Percentiles rank a stretch among this genome's conserved stretches.
Conservation (phyloP, 2,797 vertebrate genomes). For the Pachyuromys duprasi region DNA sequence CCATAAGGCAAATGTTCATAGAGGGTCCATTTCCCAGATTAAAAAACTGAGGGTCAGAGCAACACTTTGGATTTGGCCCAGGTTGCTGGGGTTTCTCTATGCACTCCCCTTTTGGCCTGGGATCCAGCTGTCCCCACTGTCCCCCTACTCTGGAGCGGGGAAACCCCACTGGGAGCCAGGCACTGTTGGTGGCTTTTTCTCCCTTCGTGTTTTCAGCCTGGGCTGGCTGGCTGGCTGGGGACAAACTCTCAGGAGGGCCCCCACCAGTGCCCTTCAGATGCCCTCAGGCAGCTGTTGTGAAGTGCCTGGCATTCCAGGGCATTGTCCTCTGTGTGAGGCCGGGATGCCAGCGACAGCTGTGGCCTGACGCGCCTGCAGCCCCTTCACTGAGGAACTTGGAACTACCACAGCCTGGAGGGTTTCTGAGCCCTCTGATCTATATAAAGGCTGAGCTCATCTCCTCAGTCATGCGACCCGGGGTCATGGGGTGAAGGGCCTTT, state of each 20-base stretch:
- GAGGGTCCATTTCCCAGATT: slow-evolving; percentile 2
- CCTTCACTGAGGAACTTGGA: slow-evolving; percentile 63
- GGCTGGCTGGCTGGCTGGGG: neutral
- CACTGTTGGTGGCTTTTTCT: neutral
- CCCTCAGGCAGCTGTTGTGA: slow-evolving; percentile 82
- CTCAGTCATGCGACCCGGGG: slow-evolving; percentile 5
- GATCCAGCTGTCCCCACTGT: neutral
- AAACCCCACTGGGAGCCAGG: neutral
- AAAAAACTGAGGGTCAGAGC: neutral
- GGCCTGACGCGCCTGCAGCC: slow-evolving; percentile 51
- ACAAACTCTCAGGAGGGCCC: slow-evolving; percentile 28
- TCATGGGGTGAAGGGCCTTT: slow-evolving; percentile 51
- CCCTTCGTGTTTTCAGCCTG: slow-evolving; percentile 66
- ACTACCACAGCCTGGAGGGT: slow-evolving; percentile 58
- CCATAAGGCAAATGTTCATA: neutral
- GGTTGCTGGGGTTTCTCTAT: neutral
- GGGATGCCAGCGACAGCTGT: slow-evolving; percentile 84
- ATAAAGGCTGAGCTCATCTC: slow-evolving; percentile 76
- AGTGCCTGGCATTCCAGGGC: slow-evolving; percentile 65
- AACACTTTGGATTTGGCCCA: neutral
- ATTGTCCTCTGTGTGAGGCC: slow-evolving; percentile 77
- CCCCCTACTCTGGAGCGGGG: neutral
- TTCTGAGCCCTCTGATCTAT: slow-evolving; percentile 79
- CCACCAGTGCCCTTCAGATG: slow-evolving; percentile 66
- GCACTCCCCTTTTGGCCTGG: neutral